Conservation (phyloP, 23 tunicate genomes). For the Clavelina lepadiformis region DNA sequence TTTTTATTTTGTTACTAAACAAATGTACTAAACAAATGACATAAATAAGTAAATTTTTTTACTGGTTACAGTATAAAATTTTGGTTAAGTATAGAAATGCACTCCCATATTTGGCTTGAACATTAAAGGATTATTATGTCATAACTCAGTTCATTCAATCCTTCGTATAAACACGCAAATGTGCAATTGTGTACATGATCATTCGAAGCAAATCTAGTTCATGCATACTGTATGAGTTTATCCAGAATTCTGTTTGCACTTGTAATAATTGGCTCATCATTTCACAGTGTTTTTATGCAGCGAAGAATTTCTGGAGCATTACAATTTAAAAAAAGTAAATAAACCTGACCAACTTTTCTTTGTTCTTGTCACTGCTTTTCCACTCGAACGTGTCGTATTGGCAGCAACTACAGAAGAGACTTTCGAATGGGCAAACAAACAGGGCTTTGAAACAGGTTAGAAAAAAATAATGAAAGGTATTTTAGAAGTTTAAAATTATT, state of each 20-base stretch:
- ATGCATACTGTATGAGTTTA: background rate
- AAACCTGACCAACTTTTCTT: slow-evolving; percentile 1
- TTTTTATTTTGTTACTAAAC: no score
- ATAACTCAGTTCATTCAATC: no score
- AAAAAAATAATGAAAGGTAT: background rate
- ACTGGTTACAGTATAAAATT: no score
- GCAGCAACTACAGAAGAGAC: slow-evolving; percentile 41
- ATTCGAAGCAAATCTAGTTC: background rate
- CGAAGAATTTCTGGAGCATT: slow-evolving; percentile 38
- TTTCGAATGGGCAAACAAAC: slow-evolving; percentile 56
- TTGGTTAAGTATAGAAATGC: no score
- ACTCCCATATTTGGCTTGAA: no score
- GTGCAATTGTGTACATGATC: no score
- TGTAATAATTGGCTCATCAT: background rate
- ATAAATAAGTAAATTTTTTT: no score
- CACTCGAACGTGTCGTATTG: slow-evolving; percentile 38
- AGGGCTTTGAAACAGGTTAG: slow-evolving; percentile 72
- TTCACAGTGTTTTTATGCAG: slow-evolving; percentile 34
- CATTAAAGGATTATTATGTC: no score
- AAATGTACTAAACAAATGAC: no score
- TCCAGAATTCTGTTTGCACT: background rate
- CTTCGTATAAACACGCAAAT: no score
- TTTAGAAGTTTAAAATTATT: no score
- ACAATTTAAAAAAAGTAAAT: slow-evolving; percentile 19
- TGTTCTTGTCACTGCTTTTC: slow-evolving; percentile 28